Conservation (phyloP, 2,888 invertebrate genomes). For the Petrolisthes cinctipes region DNA sequence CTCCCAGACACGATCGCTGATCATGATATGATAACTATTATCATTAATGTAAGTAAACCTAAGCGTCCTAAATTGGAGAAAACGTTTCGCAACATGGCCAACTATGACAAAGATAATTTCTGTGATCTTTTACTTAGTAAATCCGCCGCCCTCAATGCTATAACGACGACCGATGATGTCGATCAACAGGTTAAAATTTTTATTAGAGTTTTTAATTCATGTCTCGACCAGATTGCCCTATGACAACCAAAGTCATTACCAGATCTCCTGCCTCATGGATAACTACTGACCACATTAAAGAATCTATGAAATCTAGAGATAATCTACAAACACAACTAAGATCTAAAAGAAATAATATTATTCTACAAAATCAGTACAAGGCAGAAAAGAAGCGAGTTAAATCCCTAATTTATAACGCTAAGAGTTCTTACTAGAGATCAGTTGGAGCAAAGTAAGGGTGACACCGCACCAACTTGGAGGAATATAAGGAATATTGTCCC, state of each 20-base stretch:
- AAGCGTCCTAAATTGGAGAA: slow-evolving; percentile 1
- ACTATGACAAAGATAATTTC: background rate
- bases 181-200: background rate
- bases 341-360: background rate
- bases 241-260: background rate
- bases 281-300: background rate
- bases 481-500: background rate
- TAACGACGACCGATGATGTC: background rate
- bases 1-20: background rate
- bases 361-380: background rate
- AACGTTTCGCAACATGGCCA: background rate
- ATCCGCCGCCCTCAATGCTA: background rate
- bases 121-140: background rate
- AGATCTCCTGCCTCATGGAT: background rate
- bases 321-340: background rate
- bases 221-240: background rate
- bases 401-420: background rate
- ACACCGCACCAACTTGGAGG: background rate
- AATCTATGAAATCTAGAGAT: background rate
- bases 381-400: background rate
- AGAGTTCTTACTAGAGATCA: background rate
- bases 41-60: background rate
- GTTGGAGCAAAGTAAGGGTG: background rate
- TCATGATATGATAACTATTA: background rate
- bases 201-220: background rate